These are phyloP conservation scores for Diceros bicornis DNA, from an alignment of 2,797 vertebrate species.

Conservation along the genomic window DNA sequence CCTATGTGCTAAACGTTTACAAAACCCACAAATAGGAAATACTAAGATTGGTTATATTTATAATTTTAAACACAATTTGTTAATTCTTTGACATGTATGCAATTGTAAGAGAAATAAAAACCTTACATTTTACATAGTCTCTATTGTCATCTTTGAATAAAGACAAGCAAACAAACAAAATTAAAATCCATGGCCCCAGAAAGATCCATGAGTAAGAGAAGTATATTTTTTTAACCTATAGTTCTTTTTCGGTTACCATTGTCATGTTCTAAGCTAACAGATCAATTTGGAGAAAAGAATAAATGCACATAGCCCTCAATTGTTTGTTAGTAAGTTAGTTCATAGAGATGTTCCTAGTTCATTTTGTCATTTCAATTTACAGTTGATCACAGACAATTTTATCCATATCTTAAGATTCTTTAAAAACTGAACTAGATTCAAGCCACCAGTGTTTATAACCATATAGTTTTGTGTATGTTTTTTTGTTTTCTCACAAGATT, in stretches of 20 bases:
- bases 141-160: background rate
- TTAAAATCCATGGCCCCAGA: background rate
- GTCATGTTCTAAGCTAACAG: rapidly evolving
- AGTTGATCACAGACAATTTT: slow-evolving; percentile 54
- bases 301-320: background rate
- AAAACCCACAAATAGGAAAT: background rate
- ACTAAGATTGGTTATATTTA: background rate
- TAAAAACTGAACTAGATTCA: background rate
- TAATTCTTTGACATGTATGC: background rate
- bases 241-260: background rate
- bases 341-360: slow-evolving; percentile 57
- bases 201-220: background rate
- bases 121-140: background rate
- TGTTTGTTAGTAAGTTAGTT: background rate
- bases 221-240: background rate
- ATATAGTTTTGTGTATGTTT: background rate
- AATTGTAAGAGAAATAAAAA: background rate
- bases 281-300: background rate
- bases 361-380: slow-evolving; percentile 73
- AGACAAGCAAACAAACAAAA: background rate
- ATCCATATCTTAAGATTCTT: background rate
- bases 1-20: background rate
- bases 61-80: background rate
- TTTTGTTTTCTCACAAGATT: background rate
- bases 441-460: background rate